Percentiles rank a stretch among this genome's conserved stretches.
These are phyloP conservation scores for Hydropotes inermis DNA, from an alignment of 2,113 vertebrate genomes.

Conservation along the genomic window DNA sequence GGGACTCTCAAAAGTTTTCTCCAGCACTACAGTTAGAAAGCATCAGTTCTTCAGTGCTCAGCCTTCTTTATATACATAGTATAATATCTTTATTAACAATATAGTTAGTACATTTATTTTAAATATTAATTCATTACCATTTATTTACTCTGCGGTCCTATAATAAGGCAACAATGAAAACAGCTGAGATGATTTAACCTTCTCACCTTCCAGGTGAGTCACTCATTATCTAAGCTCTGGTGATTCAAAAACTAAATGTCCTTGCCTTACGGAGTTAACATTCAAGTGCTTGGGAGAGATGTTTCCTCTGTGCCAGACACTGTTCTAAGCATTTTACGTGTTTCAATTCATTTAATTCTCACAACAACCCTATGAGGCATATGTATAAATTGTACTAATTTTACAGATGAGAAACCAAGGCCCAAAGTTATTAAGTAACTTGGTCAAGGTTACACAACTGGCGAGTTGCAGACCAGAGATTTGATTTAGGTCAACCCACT, in stretches of 20 bases:
- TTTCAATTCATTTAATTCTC: slow-evolving; percentile 29
- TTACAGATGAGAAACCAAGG: slow-evolving; percentile 27
- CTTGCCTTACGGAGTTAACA: background rate
- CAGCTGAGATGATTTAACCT: background rate
- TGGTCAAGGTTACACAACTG: background rate
- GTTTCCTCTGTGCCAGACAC: background rate
- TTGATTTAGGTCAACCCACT: background rate
- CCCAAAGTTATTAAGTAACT: slow-evolving; percentile 20
- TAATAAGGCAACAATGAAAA: slow-evolving; percentile 7
- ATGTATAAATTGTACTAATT: slow-evolving; percentile 8
- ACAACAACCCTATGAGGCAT: background rate
- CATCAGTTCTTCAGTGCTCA: background rate
- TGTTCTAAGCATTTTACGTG: background rate
- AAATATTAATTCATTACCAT: background rate
- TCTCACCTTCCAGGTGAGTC: background rate
- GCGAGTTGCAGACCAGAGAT: background rate
- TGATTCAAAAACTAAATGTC: slow-evolving; percentile 10
- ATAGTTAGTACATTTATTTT: background rate
- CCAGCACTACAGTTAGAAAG: background rate
- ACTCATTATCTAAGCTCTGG: background rate
- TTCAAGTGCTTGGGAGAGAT: background rate
- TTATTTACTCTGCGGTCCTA: background rate
- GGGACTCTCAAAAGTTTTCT: background rate
- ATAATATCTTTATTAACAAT: background rate
- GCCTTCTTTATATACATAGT: background rate